Evolutionary conservation across 2,797 vertebrate species (phyloP), one percentile per base, ranked within the genome.

Genomic region (Pitangus sulphuratus): DNA sequence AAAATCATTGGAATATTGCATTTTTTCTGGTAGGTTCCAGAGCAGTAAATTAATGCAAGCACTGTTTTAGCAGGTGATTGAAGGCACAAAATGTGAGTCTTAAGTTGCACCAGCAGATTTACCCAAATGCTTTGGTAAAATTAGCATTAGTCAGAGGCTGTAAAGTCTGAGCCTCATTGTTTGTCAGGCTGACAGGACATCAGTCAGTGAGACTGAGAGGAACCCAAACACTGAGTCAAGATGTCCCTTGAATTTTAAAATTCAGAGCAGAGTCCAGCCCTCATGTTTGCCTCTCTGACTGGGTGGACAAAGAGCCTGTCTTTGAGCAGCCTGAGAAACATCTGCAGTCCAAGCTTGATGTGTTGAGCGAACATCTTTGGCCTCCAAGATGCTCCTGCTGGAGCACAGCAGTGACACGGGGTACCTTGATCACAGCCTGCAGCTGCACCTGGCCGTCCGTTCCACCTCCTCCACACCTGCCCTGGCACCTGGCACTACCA

Each of bases 291-390:
- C 26, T 83, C 40, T 69, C 13, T 47, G 21, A 37, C 11, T 26
- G 15, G 2, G 4, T 77, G 51, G 62, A n/a, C 71, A 28, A 12
- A 48, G 66, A 31, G 25, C 10, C 31, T 60, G 1, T 4, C 58
- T 62, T 42, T 45, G 40, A 81, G 33, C 26, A 17, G 11, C 18
- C n/a, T 9, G 17, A 31, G 61, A 26, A 16, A 6, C 30, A 15
- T 15, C 37, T 19, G 31, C n/a, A 31, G 28, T 15, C 20, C 69
- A 37, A 16, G 31, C 3, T 8, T 8, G 19, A 20, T 1, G 1
- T 45, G 13, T 3, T 19, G 85, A 82, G 5, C 2, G 0, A 31
- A 12, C 0, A 0, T 58, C 58, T 87, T 33, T 50, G 56, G 33
- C 26, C 35, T 20, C 48, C 24, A 47, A 60, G 48, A 44, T 47